Percentiles rank a stretch among this genome's conserved stretches.
phyloP scores from a whole-genome alignment of 2,888 invertebrate species.

The Diaperis boleti region DNA sequence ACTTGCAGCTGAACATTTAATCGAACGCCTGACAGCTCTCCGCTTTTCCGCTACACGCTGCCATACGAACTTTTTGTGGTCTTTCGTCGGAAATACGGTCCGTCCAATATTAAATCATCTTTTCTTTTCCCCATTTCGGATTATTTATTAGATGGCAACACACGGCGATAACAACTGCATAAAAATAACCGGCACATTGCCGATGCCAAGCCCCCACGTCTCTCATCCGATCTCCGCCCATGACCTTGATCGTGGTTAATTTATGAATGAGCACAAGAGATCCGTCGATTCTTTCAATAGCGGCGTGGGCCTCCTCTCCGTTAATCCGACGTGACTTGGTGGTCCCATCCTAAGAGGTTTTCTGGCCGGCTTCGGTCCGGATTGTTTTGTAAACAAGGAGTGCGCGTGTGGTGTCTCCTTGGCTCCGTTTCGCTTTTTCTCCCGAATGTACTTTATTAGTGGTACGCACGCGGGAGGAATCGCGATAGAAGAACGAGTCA shows the following conservation, averaged over 20 bases:
- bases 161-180: not conserved
- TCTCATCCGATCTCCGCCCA: conserved; percentile 8
- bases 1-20: no score
- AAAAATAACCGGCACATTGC: not conserved
- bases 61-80: no score
- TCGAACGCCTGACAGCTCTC: no score
- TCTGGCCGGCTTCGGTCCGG: conserved; percentile 8
- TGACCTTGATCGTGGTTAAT: conserved; percentile 12
- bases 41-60: no score
- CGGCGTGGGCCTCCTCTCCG: conserved; percentile 19
- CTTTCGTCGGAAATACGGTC: no score
- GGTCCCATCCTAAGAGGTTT: conserved; percentile 1
- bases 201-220: not conserved
- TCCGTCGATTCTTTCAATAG: conserved; percentile 4
- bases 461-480: conserved; percentile 40
- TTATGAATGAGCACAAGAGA: conserved; percentile 26
- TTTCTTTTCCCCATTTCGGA: not conserved
- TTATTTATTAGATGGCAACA: not conserved
- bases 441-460: conserved; percentile 37
- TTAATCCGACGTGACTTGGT: conserved; percentile 15
- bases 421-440: conserved; percentile 12
- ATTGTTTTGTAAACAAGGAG: conserved; percentile 37
- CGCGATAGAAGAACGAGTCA: conserved; percentile 17
- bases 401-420: conserved; percentile 14
- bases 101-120: no score